phyloP scores from a whole-genome alignment of 2,113 vertebrate species.

The Clinocottus analis region DNA sequence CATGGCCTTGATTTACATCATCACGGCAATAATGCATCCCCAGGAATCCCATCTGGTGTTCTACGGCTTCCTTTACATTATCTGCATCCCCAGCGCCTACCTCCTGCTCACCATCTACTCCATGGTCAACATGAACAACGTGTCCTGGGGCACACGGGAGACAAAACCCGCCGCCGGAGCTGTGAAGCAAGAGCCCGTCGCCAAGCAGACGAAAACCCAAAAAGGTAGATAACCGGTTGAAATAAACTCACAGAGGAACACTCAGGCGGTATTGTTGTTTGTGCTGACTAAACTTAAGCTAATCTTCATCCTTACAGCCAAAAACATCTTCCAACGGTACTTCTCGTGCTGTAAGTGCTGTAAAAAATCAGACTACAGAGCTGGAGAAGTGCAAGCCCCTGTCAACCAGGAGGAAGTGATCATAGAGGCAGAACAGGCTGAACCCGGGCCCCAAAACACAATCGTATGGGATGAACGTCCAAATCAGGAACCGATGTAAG shows the following conservation, averaged over 20 bases:
- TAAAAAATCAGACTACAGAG: slow-evolving; percentile 30
- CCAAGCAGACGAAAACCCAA: slow-evolving; percentile 1
- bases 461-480: slow-evolving; percentile 24
- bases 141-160: slow-evolving; percentile 84
- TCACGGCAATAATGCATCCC: slow-evolving; percentile 73
- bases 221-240: slow-evolving; percentile 36
- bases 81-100: slow-evolving; percentile 81
- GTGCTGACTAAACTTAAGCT: not conserved
- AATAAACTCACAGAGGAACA: not conserved
- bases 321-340: not conserved
- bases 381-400: accelerated
- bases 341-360: slow-evolving; percentile 52
- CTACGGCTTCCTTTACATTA: slow-evolving; percentile 76
- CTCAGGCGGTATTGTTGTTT: not conserved
- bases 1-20: slow-evolving; percentile 56
- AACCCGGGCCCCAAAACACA: slow-evolving; percentile 32
- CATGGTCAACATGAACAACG: slow-evolving; percentile 83
- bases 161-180: slow-evolving; percentile 4
- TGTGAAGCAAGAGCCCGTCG: not conserved
- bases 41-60: slow-evolving; percentile 70
- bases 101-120: slow-evolving; percentile 83
- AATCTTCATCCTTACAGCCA: slow-evolving; percentile 19
- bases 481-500: slow-evolving; percentile 13
- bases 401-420: slow-evolving; percentile 7
- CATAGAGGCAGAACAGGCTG: not conserved